Evolutionary conservation across 2,113 vertebrate genomes (phyloP).

Genomic region (Haemorhous mexicanus): DNA sequence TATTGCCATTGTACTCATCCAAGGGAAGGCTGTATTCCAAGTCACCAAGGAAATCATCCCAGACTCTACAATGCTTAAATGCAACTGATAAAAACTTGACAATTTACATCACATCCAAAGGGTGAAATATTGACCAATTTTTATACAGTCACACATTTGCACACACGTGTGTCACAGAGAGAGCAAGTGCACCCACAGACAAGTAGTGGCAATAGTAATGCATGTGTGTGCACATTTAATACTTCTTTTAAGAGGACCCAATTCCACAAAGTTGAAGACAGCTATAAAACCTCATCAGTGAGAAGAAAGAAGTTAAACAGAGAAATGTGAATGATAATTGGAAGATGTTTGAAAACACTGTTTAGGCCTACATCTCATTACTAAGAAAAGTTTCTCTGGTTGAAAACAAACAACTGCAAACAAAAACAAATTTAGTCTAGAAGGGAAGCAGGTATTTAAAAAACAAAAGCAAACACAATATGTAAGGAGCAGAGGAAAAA

Average conservation of each 20-base stretch:
- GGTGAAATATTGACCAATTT: neutral
- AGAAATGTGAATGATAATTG: neutral
- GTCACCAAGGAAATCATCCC: neutral
- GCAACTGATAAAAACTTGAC: neutral
- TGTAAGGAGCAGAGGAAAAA: constrained; percentile 5
- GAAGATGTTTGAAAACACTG: neutral
- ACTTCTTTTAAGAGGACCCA: neutral
- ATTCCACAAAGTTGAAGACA: neutral
- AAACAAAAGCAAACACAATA: constrained; percentile 37
- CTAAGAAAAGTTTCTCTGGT: neutral
- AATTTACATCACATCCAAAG: neutral
- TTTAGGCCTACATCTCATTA: neutral
- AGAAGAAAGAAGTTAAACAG: neutral
- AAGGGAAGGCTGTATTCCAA: neutral
- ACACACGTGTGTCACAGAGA: neutral
- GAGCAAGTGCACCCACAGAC: neutral
- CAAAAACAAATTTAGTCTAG: constrained; percentile 7
- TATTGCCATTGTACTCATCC: neutral
- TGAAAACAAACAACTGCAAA: constrained; percentile 42
- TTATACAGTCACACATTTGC: fast-evolving
- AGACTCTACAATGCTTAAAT: neutral
- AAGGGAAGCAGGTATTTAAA: constrained; percentile 21
- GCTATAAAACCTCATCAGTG: neutral
- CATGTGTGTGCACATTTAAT: neutral
- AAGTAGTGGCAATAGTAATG: neutral